Evolutionary conservation across 2,797 vertebrate species (phyloP).

Genomic region (Nyctibius grandis): DNA sequence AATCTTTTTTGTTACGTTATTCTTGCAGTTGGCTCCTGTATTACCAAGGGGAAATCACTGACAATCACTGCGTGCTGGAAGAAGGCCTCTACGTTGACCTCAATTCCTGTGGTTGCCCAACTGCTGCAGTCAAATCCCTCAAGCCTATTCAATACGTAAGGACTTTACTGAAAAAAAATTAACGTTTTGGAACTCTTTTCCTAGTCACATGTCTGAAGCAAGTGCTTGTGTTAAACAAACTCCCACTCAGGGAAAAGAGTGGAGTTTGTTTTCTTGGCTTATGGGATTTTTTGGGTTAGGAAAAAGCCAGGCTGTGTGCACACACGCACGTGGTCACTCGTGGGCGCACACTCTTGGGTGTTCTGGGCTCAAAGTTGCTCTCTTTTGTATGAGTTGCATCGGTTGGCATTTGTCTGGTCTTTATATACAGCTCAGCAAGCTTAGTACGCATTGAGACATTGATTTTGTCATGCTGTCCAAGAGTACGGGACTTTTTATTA

Average conservation of each 20-base stretch:
- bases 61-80: constrained; percentile 82
- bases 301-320: background rate
- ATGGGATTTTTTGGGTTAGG: background rate
- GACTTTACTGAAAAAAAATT: background rate
- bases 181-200: background rate
- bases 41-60: constrained; percentile 72
- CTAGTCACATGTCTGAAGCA: background rate
- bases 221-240: background rate
- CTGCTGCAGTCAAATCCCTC: constrained; percentile 77
- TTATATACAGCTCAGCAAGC: background rate
- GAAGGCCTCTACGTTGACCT: constrained; percentile 84
- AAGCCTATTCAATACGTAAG: constrained; percentile 85
- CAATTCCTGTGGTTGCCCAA: constrained; percentile 78
- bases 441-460: background rate
- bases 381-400: background rate
- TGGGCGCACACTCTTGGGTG: background rate
- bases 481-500: background rate
- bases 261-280: constrained; percentile 1
- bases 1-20: background rate
- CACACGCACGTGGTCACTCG: accelerated
- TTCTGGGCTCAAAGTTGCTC: background rate
- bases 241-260: background rate
- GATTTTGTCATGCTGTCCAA: background rate
- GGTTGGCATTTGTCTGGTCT: background rate
- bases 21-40: constrained; percentile 82